A percentile compares a stretch with the other conserved stretches of the same genome.
Conservation (phyloP, 2,888 invertebrate genomes). For the Dicranocentrus wangi region DNA sequence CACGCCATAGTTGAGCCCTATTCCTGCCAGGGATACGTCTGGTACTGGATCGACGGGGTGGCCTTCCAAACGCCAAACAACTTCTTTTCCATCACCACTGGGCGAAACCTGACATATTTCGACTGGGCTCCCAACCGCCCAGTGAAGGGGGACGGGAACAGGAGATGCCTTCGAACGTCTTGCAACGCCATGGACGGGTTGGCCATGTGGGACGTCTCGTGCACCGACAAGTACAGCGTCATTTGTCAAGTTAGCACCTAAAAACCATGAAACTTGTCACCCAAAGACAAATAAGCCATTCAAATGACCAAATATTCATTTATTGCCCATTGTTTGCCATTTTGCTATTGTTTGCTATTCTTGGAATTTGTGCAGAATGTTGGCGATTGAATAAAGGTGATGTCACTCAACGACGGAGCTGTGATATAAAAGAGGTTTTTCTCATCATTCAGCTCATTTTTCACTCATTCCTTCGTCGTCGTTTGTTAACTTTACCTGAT, state of each 20-base stretch:
- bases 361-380: no score
- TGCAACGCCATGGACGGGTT: neutral
- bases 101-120: conserved; percentile 40
- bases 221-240: conserved; percentile 37
- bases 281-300: no score
- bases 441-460: no score
- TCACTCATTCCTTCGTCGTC: no score
- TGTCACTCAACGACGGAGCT: no score
- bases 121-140: conserved; percentile 25
- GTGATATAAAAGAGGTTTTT: no score
- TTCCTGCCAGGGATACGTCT: neutral
- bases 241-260: conserved; percentile 37
- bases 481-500: no score
- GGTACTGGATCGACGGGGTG: conserved; percentile 53
- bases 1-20: conserved; percentile 19
- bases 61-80: conserved; percentile 29
- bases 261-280: no score
- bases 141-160: conserved; percentile 7
- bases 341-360: no score
- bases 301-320: no score
- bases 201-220: conserved; percentile 31
- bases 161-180: conserved; percentile 21
- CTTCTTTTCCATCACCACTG: conserved; percentile 40
- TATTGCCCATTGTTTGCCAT: no score
- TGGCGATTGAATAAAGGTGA: no score